phyloP scores from a whole-genome alignment of 2,113 vertebrate genomes.

The Mastomys natalensis region DNA sequence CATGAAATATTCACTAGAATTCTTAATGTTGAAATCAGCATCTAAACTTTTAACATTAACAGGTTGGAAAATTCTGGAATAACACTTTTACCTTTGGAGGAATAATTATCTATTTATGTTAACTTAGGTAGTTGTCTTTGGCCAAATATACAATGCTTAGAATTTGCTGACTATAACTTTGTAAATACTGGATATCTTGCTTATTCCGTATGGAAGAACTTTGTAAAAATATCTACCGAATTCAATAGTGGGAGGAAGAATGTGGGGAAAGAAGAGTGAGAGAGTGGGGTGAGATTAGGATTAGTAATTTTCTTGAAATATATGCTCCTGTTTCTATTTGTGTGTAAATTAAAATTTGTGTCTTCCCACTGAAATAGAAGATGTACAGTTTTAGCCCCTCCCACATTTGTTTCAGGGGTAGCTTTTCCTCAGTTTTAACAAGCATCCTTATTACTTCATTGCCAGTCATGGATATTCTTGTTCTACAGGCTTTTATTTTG shows the following conservation, averaged over 20 bases:
- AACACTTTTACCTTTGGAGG: neutral
- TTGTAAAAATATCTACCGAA: neutral
- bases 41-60: neutral
- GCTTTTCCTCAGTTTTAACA: slow-evolving; percentile 20
- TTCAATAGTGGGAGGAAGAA: neutral
- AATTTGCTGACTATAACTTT: neutral
- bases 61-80: neutral
- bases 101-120: neutral
- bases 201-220: neutral
- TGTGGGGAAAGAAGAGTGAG: neutral
- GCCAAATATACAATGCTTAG: neutral
- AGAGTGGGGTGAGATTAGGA: neutral
- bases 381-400: neutral
- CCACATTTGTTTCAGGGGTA: slow-evolving; percentile 9
- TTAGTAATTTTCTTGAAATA: neutral
- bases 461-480: neutral
- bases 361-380: neutral
- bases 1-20: neutral
- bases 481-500: slow-evolving; percentile 41
- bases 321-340: slow-evolving; percentile 9
- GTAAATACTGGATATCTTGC: neutral
- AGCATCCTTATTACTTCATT: neutral
- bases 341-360: neutral
- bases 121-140: neutral
- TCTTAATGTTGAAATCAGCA: neutral